Percentiles rank a stretch among this genome's conserved stretches.
phyloP scores from a whole-genome alignment of 1,140 invertebrate species.

The Kradibia gibbosae region DNA sequence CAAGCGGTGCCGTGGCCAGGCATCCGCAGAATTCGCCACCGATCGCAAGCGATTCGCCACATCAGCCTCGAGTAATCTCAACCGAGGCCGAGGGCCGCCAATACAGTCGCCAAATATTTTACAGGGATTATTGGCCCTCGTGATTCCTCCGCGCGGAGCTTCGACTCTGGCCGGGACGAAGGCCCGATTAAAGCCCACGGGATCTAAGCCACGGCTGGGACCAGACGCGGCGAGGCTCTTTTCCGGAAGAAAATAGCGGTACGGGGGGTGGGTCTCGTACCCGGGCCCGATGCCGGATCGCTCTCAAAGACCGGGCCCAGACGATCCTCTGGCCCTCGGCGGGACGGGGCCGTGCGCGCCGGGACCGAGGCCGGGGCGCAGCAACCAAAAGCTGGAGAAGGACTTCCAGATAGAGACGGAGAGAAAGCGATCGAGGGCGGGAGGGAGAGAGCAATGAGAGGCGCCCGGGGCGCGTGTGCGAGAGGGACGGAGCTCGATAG shows the following conservation, averaged over 20 bases:
- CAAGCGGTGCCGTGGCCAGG: background rate
- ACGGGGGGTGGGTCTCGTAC: too few relatives aligned
- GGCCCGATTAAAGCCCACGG: background rate
- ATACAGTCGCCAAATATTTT: background rate
- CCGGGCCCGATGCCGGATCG: background rate
- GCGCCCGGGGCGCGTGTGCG: constrained; percentile 59
- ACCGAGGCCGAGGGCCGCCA: too few relatives aligned
- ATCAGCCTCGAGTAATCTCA: too few relatives aligned
- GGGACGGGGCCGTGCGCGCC: background rate
- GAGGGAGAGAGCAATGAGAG: constrained; percentile 59
- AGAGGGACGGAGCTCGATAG: constrained; percentile 25
- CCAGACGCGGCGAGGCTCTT: background rate
- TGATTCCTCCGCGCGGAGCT: background rate
- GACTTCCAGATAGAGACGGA: background rate
- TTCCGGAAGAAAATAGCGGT: too few relatives aligned
- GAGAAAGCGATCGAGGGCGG: background rate
- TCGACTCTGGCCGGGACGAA: background rate
- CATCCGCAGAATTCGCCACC: constrained; percentile 30
- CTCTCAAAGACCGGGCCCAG: background rate
- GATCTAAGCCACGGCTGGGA: background rate
- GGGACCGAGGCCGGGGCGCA: background rate
- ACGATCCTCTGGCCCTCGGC: background rate
- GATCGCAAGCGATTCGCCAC: background rate
- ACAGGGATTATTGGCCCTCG: background rate
- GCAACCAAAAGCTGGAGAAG: too few relatives aligned